These are phyloP conservation scores for Drosophila kokeensis DNA, from an alignment of 2,888 invertebrate species.

Conservation along the genomic window DNA sequence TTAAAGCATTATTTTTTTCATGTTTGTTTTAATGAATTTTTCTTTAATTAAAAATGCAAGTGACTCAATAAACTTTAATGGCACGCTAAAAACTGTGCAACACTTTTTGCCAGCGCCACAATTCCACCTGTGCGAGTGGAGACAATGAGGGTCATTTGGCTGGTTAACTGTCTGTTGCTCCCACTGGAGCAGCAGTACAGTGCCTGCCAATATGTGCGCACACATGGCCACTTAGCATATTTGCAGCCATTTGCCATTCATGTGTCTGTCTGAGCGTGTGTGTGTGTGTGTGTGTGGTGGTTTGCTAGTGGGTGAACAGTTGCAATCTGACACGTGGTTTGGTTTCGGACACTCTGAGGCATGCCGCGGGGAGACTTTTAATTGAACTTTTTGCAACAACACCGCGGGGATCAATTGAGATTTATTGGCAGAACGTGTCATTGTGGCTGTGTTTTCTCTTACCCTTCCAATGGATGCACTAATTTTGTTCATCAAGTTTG, in stretches of 20 bases:
- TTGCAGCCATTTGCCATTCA: slow-evolving; percentile 38
- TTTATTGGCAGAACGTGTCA: slow-evolving; percentile 77
- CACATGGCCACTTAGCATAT: slow-evolving; percentile 62
- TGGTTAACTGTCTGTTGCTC: slow-evolving; percentile 30
- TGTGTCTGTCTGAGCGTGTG: slow-evolving; percentile 1
- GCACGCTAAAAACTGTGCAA: slow-evolving; percentile 54
- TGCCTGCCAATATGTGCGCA: slow-evolving; percentile 49
- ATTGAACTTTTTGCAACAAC: slow-evolving; percentile 78
- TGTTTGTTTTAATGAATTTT: slow-evolving; percentile 9
- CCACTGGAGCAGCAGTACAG: slow-evolving; percentile 30
- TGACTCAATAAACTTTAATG: slow-evolving; percentile 46
- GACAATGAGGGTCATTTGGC: slow-evolving; percentile 38
- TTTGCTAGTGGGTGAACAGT: background rate
- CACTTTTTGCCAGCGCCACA: slow-evolving; percentile 31
- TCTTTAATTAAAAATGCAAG: slow-evolving; percentile 50
- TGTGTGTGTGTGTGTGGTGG: background rate
- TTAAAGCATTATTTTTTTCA: background rate
- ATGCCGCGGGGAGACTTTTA: slow-evolving; percentile 60
- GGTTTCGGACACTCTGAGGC: slow-evolving; percentile 41
- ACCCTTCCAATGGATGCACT: background rate
- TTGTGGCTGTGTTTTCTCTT: slow-evolving; percentile 27
- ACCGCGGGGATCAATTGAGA: slow-evolving; percentile 80
- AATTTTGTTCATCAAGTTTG: background rate
- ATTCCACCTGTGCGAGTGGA: slow-evolving; percentile 16
- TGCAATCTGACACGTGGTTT: slow-evolving; percentile 13